Evolutionary conservation across 1,140 invertebrate species (phyloP).

Genomic region (Macrosteles quadrilineatus): DNA sequence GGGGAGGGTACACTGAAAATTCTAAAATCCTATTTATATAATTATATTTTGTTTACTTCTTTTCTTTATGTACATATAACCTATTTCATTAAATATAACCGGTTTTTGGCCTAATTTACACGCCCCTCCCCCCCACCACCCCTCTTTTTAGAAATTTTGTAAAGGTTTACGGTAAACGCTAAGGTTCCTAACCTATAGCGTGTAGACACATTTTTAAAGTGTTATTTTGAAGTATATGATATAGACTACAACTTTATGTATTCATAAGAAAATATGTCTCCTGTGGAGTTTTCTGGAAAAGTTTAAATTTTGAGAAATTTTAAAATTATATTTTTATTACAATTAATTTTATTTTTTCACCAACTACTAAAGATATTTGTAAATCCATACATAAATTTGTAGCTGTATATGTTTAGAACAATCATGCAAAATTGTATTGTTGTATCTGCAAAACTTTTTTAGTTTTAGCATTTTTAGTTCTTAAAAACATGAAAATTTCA

Average conservation of each 20-base stretch:
- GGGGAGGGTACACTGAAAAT: too few species aligned
- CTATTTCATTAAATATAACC: too few species aligned
- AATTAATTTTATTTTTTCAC: background rate
- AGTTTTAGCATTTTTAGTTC: background rate
- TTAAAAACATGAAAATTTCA: background rate
- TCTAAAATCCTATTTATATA: too few species aligned
- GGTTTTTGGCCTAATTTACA: too few species aligned
- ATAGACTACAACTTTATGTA: background rate
- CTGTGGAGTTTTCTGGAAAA: background rate
- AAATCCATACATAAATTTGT: background rate
- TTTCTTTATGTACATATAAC: too few species aligned
- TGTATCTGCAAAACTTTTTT: too few species aligned
- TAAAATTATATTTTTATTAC: background rate
- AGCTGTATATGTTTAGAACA: background rate
- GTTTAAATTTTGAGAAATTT: background rate
- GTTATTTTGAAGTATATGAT: background rate
- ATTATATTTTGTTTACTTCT: too few species aligned
- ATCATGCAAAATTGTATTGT: background rate
- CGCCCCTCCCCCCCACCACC: too few species aligned
- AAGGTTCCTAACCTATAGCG: background rate
- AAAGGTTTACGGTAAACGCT: background rate
- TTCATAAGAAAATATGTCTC: background rate
- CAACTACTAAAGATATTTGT: background rate
- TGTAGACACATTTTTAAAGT: background rate
- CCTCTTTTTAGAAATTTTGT: too few species aligned